These are phyloP conservation scores for Ursus arctos DNA, from an alignment of 2,113 vertebrate species.

Conservation along the genomic window DNA sequence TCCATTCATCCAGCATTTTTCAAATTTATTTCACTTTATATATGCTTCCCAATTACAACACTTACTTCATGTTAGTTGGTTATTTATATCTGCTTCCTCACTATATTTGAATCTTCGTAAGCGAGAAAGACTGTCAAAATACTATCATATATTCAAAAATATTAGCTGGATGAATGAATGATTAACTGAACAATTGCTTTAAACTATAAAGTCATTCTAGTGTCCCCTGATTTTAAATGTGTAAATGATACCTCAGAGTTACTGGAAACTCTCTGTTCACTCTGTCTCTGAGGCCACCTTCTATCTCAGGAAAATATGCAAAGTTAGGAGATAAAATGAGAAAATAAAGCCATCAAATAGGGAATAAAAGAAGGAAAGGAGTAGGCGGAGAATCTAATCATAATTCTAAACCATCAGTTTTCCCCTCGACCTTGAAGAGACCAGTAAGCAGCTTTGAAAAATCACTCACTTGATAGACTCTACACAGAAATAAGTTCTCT, in stretches of 20 bases:
- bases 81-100: not conserved
- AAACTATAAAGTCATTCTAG: not conserved
- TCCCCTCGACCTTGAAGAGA: constrained; percentile 50
- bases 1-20: not conserved
- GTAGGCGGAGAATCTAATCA: constrained; percentile 39
- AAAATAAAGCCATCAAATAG: constrained; percentile 50
- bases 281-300: not conserved
- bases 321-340: constrained; percentile 31
- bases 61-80: not conserved
- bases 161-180: not conserved
- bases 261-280: not conserved
- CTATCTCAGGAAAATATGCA: not conserved
- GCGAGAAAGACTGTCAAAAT: not conserved
- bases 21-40: not conserved
- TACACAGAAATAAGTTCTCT: constrained; percentile 18
- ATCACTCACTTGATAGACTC: constrained; percentile 26
- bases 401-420: constrained; percentile 63
- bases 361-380: constrained; percentile 10
- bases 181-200: not conserved
- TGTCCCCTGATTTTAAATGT: not conserved
- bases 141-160: not conserved
- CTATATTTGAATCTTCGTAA: not conserved
- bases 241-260: not conserved
- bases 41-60: not conserved
- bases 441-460: constrained; percentile 54